Evolutionary conservation across 1,140 invertebrate genomes (phyloP), one percentile per base, ranked within the genome.

Genomic region (Bombus fervidus): DNA sequence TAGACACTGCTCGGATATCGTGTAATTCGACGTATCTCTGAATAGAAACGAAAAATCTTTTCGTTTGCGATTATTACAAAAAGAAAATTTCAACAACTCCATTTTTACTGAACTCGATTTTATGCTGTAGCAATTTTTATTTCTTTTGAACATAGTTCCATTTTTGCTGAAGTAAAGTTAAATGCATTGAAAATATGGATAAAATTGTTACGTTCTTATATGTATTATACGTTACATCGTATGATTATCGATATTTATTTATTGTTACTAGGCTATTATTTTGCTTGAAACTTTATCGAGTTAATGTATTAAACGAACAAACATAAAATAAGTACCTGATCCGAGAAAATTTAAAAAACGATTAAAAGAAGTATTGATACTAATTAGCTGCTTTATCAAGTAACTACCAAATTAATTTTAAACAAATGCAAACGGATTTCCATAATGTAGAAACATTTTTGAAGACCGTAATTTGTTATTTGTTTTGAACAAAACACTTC

Each of bases 221-320:
- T 18, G 18, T 22, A 6, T 22, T 22, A 53, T 53, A 53, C 47
- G 6, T 53, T 53, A 53, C 1, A 22, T 53, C 47, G 47, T 22
- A 8, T 18, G 18, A 62, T 62, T 62, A 62, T 62, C 12, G 10
- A n/a, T 62, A 62, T 62, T n/a, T 62, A 12, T n/a, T 62, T n/a
- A n/a, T n/a, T 13, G 10, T 3, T n/a, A 13, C 10, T 5, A 12
- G 3, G 0, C 28, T n/a, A n/a, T 62, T 9, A 13, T n/a, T 2
- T n/a, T n/a, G 10, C 10, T 62, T 62, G 28, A 53, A 53, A 22
- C 47, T 53, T 22, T 53, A 8, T 53, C 47, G 18, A 47, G 0
- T 18, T 18, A 47, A 47, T 22, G 18, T 53, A 22, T 53, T 53
- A 53, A 22, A 53, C 18, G 15, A 22, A 8, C 47, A 22, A 53